These are phyloP conservation scores for Chromis chromis DNA, from an alignment of 2,797 vertebrate genomes.

Conservation along the genomic window DNA sequence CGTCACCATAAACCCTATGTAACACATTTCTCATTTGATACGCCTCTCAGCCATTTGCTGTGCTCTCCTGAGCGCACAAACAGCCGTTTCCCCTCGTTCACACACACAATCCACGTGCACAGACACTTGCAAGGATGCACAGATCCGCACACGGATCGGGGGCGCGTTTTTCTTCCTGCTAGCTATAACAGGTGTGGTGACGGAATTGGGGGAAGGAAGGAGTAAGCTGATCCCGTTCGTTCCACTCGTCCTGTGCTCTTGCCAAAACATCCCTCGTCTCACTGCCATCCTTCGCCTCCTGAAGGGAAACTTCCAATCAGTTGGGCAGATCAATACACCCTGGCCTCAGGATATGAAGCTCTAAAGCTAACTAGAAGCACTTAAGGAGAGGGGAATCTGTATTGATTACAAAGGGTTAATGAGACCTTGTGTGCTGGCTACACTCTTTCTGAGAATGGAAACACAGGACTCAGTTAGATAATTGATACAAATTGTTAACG, in stretches of 20 bases:
- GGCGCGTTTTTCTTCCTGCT: conserved; percentile 35
- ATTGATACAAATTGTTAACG: conserved; percentile 66
- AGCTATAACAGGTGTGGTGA: conserved; percentile 75
- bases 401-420: conserved; percentile 80
- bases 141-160: conserved; percentile 25
- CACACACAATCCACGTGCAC: conserved; percentile 39
- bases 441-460: conserved; percentile 42
- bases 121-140: conserved; percentile 3
- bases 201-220: conserved; percentile 53
- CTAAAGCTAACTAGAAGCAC: conserved; percentile 78
- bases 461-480: conserved; percentile 29
- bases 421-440: conserved; percentile 59
- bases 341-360: conserved; percentile 70
- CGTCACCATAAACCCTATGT: conserved; percentile 75
- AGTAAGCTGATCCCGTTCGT: conserved; percentile 73
- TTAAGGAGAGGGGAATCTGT: conserved; percentile 70
- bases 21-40: conserved; percentile 79
- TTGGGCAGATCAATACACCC: conserved; percentile 76
- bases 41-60: conserved; percentile 66
- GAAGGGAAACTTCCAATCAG: conserved; percentile 79
- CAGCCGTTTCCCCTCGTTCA: conserved; percentile 35
- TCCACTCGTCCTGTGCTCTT: conserved; percentile 52
- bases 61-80: conserved; percentile 58
- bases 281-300: conserved; percentile 64
- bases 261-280: conserved; percentile 60